Conservation (phyloP, 2,888 invertebrate genomes). For the Orgyia antiqua region DNA sequence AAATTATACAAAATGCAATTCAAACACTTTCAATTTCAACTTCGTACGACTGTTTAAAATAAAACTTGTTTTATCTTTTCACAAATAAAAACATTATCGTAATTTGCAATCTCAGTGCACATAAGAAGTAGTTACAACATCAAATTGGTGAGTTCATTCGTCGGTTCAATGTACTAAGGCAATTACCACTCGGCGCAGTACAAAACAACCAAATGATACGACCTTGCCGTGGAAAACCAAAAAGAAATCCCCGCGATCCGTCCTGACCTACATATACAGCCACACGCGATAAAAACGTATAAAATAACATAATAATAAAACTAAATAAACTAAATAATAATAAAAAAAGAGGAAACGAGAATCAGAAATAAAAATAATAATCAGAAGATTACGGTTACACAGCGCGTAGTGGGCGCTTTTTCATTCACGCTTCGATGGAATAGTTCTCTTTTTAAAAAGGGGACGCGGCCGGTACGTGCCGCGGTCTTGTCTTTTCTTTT, state of each 20-base stretch:
- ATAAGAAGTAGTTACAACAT: too few species aligned
- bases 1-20: too few species aligned
- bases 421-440: conserved; percentile 72
- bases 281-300: conserved; percentile 60
- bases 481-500: conserved; percentile 61
- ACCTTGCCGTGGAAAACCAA: conserved; percentile 66
- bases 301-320: conserved; percentile 63
- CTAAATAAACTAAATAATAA: conserved; percentile 68
- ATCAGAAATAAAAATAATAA: conserved; percentile 73
- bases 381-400: conserved; percentile 68
- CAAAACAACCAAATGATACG: conserved; percentile 51
- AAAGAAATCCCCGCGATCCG: conserved; percentile 51
- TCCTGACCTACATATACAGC: conserved; percentile 72
- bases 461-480: conserved; percentile 65
- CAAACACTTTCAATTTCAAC: too few species aligned
- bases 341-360: conserved; percentile 56
- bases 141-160: conserved; percentile 9
- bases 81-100: too few species aligned
- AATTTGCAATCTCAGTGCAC: too few species aligned
- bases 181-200: conserved; percentile 23
- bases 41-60: too few species aligned
- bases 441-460: conserved; percentile 73
- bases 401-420: conserved; percentile 56
- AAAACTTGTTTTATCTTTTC: too few species aligned
- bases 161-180: conserved; percentile 37